phyloP scores from a whole-genome alignment of 1,140 invertebrate species.

The Anagrus nilaparvatae region DNA sequence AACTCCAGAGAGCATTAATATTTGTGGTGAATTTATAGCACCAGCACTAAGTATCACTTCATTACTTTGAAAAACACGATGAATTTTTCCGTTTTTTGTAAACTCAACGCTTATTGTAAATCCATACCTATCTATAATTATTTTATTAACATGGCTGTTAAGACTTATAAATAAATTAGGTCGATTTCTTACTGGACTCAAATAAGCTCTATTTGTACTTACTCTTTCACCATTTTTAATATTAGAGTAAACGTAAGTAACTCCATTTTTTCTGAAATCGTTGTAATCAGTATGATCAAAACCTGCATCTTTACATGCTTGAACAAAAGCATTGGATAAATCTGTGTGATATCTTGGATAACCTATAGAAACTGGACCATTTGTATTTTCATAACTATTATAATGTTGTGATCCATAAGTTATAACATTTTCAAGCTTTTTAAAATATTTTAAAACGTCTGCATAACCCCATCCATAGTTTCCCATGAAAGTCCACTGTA shows the following conservation, averaged over 20 bases:
- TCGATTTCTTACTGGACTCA: constrained; percentile 53
- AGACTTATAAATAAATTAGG: constrained; percentile 58
- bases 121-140: constrained; percentile 67
- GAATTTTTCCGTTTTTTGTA: constrained; percentile 40
- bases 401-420: too few relatives aligned
- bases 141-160: constrained; percentile 53
- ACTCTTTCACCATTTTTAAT: constrained; percentile 61
- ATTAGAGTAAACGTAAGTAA: constrained; percentile 53
- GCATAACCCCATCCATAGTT: constrained; percentile 58
- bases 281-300: constrained; percentile 65
- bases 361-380: constrained; percentile 51
- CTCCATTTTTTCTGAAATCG: constrained; percentile 52
- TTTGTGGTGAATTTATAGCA: constrained; percentile 62
- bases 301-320: constrained; percentile 54
- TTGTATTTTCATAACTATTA: constrained; percentile 45
- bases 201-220: constrained; percentile 63
- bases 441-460: constrained; percentile 50
- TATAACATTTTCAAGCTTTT: constrained; percentile 55
- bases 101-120: too few relatives aligned
- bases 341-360: constrained; percentile 48
- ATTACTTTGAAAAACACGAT: constrained; percentile 50
- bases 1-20: constrained; percentile 74
- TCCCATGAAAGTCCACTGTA: constrained; percentile 58
- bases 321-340: constrained; percentile 55
- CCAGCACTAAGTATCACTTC: constrained; percentile 70